A percentile compares a stretch with the other conserved stretches of the same genome.
Conservation (phyloP, 2,888 invertebrate species). For the Argynnis bischoffii region DNA sequence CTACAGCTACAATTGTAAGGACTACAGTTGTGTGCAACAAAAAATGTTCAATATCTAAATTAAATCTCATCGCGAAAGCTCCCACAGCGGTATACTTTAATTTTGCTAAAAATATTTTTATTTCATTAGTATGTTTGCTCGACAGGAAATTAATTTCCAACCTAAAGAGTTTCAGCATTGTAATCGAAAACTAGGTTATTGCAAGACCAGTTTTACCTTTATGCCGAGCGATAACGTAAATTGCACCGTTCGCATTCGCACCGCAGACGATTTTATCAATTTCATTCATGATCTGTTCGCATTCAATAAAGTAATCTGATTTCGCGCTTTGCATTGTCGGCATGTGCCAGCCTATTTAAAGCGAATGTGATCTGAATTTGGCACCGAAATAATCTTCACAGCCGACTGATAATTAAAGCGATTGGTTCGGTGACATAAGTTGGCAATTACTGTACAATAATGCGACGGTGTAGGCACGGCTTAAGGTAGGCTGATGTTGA, state of each 20-base stretch:
- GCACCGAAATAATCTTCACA: conserved; percentile 72
- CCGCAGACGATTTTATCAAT: conserved; percentile 73
- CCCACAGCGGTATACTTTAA: not conserved
- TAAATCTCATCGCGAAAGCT: conserved; percentile 18
- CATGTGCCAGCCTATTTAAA: conserved; percentile 46
- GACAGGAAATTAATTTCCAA: conserved; percentile 38
- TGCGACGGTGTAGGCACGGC: conserved; percentile 50
- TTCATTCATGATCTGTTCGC: conserved; percentile 66
- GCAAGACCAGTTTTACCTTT: conserved; percentile 36
- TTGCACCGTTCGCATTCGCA: conserved; percentile 53
- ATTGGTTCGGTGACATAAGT: conserved; percentile 70
- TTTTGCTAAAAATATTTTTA: conserved; percentile 23
- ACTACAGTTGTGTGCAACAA: conserved; percentile 1
- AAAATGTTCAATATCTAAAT: conserved; percentile 20
- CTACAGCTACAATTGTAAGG: conserved; percentile 9
- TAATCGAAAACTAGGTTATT: conserved; percentile 40
- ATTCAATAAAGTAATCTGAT: conserved; percentile 72
- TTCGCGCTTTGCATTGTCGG: conserved; percentile 66
- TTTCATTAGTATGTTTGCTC: conserved; percentile 19
- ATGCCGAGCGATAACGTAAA: conserved; percentile 47
- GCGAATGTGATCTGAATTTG: conserved; percentile 61
- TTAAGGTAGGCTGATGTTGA: conserved; percentile 52
- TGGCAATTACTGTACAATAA: conserved; percentile 66
- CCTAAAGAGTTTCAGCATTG: conserved; percentile 34
- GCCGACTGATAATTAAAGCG: conserved; percentile 67